Conservation (phyloP, 1,140 invertebrate genomes). For the Drosophila kikkawai region DNA sequence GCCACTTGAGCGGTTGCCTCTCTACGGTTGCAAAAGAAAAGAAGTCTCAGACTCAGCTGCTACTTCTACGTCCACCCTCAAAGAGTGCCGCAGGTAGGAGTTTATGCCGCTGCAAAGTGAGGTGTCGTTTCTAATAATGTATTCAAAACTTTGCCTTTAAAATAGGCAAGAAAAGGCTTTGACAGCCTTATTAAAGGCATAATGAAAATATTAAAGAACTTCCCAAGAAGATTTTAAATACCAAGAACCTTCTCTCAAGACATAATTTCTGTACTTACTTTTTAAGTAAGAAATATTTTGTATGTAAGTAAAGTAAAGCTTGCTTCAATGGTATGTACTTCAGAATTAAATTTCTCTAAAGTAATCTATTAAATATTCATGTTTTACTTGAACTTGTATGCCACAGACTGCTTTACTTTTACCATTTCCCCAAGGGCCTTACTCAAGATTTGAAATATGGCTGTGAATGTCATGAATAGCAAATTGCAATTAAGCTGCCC, state of each 20-base stretch:
- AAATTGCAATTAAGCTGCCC: conserved; percentile 27
- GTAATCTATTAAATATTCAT: conserved; percentile 5
- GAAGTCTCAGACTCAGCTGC: conserved; percentile 14
- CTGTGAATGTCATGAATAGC: conserved; percentile 34
- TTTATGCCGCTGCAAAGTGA: background rate
- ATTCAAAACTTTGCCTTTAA: conserved; percentile 19
- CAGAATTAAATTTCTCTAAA: background rate
- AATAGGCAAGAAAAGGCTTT: background rate
- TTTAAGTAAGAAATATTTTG: background rate
- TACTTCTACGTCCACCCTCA: background rate
- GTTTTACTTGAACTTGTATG: conserved; percentile 3
- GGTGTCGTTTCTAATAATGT: background rate
- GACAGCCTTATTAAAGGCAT: background rate
- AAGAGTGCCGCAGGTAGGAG: background rate
- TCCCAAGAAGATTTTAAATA: background rate
- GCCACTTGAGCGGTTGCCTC: conserved; percentile 68
- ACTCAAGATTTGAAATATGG: background rate
- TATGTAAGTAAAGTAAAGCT: background rate
- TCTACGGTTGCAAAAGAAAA: conserved; percentile 32
- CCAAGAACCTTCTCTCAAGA: background rate
- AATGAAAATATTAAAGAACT: background rate
- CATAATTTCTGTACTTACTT: background rate
- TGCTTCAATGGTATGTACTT: background rate
- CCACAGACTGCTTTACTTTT: background rate
- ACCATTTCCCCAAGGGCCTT: background rate